Conservation (phyloP, 2,888 invertebrate species). For the Drosophila yooni region DNA sequence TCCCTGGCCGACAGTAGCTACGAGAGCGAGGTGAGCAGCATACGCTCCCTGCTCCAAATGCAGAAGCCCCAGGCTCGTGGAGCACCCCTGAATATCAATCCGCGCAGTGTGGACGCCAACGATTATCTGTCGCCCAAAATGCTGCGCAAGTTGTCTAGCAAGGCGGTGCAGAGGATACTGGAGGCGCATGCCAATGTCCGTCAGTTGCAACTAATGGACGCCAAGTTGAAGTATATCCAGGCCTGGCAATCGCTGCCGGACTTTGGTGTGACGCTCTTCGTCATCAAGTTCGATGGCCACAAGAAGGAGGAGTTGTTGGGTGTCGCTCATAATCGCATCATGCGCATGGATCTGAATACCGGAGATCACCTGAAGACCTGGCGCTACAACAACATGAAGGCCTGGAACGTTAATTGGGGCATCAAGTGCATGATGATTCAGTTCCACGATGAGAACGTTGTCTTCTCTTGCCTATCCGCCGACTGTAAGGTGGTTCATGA, state of each 20-base stretch:
- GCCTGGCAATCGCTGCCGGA: conserved; percentile 99
- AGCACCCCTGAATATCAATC: conserved; percentile 89
- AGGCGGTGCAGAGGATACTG: conserved; percentile 95
- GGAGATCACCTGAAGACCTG: conserved; percentile 98
- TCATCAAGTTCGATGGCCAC: conserved; percentile 95
- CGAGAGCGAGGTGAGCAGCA: conserved; percentile 94
- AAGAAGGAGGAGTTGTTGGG: conserved; percentile 96
- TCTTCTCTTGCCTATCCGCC: conserved; percentile 97
- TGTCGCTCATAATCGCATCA: conserved; percentile 96
- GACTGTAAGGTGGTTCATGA: conserved; percentile 99
- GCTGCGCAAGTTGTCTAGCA: conserved; percentile 92
- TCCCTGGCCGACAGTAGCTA: conserved; percentile 98
- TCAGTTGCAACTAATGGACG: conserved; percentile 94
- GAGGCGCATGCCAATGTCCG: conserved; percentile 99
- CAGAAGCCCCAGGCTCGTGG: conserved; percentile 92
- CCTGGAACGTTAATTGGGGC: conserved; percentile 99
- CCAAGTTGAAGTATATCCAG: conserved; percentile 98
- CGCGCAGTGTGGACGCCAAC: conserved; percentile 92
- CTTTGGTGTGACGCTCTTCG: conserved; percentile 97
- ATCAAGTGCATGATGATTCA: conserved; percentile 99
- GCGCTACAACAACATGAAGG: conserved; percentile 98
- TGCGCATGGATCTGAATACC: conserved; percentile 96
- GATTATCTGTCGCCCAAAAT: conserved; percentile 96
- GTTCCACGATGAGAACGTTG: conserved; percentile 97
- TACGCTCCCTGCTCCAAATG: conserved; percentile 94